A percentile compares a stretch with the other conserved stretches of the same genome.
These are phyloP conservation scores for Chrysomela aeneicollis DNA, from an alignment of 2,888 invertebrate species.

Conservation along the genomic window DNA sequence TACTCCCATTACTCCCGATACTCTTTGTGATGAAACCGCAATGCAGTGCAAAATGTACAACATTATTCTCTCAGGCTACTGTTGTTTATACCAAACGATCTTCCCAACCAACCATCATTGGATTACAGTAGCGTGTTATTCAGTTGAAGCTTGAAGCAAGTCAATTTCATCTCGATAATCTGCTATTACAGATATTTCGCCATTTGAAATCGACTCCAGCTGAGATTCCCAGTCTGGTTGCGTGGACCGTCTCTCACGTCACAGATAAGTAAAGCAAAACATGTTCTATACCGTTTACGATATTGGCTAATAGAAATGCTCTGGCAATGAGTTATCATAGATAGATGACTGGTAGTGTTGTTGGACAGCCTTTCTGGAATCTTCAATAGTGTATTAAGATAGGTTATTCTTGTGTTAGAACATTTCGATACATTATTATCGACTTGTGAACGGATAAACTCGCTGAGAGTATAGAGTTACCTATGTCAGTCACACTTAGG, in stretches of 20 bases:
- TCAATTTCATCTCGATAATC: slow-evolving; percentile 19
- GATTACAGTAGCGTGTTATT: neutral
- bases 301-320: neutral
- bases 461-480: too few species aligned
- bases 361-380: neutral
- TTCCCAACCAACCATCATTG: too few species aligned
- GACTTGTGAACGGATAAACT: too few species aligned
- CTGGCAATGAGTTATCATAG: neutral
- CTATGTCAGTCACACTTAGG: too few species aligned
- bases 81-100: too few species aligned
- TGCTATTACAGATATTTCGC: slow-evolving; percentile 18
- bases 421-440: too few species aligned
- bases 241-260: slow-evolving; percentile 3
- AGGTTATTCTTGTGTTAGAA: neutral
- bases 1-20: too few species aligned
- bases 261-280: neutral
- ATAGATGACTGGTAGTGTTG: neutral
- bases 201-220: slow-evolving; percentile 13
- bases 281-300: neutral
- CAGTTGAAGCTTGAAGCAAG: slow-evolving; percentile 9
- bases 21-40: too few species aligned
- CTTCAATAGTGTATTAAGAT: neutral
- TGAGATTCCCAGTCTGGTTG: slow-evolving; percentile 5
- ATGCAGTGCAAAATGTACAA: too few species aligned
- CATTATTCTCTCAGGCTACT: too few species aligned